Base-by-base conservation (phyloP, 2,113 vertebrate species). In the Montifringilla adamsi region DNA sequence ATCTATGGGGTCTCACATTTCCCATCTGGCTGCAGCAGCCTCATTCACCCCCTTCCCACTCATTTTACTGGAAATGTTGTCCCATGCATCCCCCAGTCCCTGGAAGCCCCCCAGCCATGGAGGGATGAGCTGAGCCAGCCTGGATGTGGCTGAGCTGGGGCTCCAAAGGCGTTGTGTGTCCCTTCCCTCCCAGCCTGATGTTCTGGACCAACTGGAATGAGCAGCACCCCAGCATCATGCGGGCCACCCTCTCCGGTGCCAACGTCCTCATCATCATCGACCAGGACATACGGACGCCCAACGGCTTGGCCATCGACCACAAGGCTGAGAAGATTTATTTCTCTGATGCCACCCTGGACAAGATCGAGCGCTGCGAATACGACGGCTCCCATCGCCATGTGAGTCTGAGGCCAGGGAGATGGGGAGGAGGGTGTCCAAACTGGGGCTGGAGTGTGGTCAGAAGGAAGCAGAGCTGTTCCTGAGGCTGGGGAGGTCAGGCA, bases 201-300 rank as follows among this genome's bases (percentile, higher is more conserved):
- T 99, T 99, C 97, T 99, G 99, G 99, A 99, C 99, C 92, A 99
- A 99, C 97, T 99, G 99, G 99, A 99, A 99, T 0, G 99, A 99
- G 97, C 99, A 99, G 95, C 96, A 99, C 85, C 99, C 99, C 66
- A 99, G 99, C 98, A 99, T 99, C 97, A 99, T 99, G 99, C 98
- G 99, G 7, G 98, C 99, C 4, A 98, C 99, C n/a, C 98, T 99
- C 59, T 98, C 98, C 0, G 99, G 99, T 7, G 98, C 98, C 97
- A 99, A 99, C 0, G 98, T 99, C 92, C 96, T 99, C 22, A 99
- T 99, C 33, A 99, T 99, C 96, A 99, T 99, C 1, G 99, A 99
- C 93, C 98, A 97, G 56, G 98, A 99, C 97, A 99, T 99, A 68
- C 99, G 99, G 90, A 99, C 99, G 0, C 99, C 99, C 92, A 99